A percentile compares a stretch with the other conserved stretches of the same genome.
Evolutionary conservation across 1,140 invertebrate species (phyloP).

Genomic region (Neodiprion pinetum): DNA sequence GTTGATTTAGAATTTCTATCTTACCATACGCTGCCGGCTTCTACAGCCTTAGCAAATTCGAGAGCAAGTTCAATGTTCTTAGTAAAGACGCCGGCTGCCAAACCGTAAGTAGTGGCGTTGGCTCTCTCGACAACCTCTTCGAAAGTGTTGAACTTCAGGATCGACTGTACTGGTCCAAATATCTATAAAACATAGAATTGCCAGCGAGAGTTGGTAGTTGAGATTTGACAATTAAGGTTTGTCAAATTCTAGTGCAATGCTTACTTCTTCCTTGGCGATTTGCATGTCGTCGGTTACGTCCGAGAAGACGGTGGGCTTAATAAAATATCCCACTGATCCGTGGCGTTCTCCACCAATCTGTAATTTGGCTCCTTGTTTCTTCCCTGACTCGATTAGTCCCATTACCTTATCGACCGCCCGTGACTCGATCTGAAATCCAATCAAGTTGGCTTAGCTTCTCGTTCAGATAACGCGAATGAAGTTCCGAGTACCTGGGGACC

Average conservation of each 20-base stretch:
- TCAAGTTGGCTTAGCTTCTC: not conserved
- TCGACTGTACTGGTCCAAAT: slow-evolving; percentile 76
- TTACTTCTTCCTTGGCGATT: slow-evolving; percentile 80
- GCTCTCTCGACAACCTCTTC: slow-evolving; percentile 88
- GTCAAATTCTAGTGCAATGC: not conserved
- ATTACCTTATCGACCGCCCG: slow-evolving; percentile 75
- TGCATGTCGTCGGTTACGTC: slow-evolving; percentile 82
- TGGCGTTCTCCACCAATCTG: slow-evolving; percentile 71
- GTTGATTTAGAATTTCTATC: slow-evolving; percentile 22
- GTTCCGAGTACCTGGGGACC: slow-evolving; percentile 67
- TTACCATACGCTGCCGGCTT: slow-evolving; percentile 76
- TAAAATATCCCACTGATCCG: slow-evolving; percentile 75
- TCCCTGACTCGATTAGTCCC: slow-evolving; percentile 72
- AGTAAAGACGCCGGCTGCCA: slow-evolving; percentile 87
- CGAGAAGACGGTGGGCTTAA: slow-evolving; percentile 83
- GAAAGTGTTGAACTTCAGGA: slow-evolving; percentile 79
- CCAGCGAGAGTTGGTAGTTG: not conserved
- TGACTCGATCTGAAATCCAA: slow-evolving; percentile 67
- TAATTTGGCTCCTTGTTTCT: slow-evolving; percentile 76
- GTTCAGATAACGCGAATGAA: not conserved
- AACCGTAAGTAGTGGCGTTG: slow-evolving; percentile 86
- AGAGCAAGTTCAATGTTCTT: slow-evolving; percentile 83
- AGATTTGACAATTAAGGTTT: not conserved
- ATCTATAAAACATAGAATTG: slow-evolving; percentile 59
- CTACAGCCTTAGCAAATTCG: slow-evolving; percentile 74